Evolutionary conservation across 2,888 invertebrate genomes (phyloP).

Genomic region (Epiblema foenella): DNA sequence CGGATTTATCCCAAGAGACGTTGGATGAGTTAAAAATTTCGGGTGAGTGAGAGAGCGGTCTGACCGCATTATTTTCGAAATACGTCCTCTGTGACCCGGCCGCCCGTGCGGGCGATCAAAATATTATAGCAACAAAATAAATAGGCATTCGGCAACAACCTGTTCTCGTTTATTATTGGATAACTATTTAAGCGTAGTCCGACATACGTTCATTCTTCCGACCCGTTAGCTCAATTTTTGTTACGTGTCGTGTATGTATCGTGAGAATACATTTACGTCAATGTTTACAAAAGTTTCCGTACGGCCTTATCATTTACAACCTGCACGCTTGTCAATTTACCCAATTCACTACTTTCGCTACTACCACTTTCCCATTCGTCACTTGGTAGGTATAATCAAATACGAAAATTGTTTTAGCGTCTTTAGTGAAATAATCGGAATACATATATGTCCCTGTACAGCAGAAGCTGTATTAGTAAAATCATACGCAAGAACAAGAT

Average conservation of each 20-base stretch:
- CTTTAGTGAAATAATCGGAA: not conserved
- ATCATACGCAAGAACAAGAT: conserved; percentile 13
- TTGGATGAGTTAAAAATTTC: conserved; percentile 83
- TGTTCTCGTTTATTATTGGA: conserved; percentile 45
- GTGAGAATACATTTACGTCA: conserved; percentile 22
- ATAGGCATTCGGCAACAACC: conserved; percentile 65
- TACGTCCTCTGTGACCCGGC: conserved; percentile 82
- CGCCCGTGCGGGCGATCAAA: conserved; percentile 80
- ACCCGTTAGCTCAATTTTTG: conserved; percentile 29
- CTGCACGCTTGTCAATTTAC: conserved; percentile 36
- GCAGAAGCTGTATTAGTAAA: conserved; percentile 10
- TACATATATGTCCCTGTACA: not conserved
- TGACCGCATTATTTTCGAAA: conserved; percentile 85
- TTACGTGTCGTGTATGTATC: conserved; percentile 9
- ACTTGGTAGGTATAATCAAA: conserved; percentile 13
- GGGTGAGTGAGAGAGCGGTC: conserved; percentile 83
- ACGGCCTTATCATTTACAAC: conserved; percentile 32
- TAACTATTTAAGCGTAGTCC: conserved; percentile 30
- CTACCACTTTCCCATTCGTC: conserved; percentile 38
- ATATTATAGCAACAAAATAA: conserved; percentile 78
- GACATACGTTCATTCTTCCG: conserved; percentile 31
- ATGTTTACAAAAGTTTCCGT: conserved; percentile 39
- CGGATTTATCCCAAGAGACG: conserved; percentile 68
- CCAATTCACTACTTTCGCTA: conserved; percentile 39
- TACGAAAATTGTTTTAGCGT: not conserved